These are phyloP conservation scores for Baccha elongata DNA, from an alignment of 2,888 invertebrate species.

Conservation along the genomic window DNA sequence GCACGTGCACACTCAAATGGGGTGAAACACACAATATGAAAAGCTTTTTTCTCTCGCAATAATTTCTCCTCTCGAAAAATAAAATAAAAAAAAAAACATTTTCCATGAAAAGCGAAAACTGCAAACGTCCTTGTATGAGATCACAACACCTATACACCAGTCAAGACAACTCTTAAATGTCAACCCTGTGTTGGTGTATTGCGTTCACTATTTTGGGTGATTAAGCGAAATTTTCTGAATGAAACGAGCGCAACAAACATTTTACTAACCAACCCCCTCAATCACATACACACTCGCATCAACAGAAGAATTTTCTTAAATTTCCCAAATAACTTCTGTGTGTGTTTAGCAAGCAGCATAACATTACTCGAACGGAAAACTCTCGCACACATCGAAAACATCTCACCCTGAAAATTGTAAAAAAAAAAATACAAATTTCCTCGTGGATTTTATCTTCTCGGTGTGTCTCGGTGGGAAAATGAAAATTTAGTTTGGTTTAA, in stretches of 20 bases:
- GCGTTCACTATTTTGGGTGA: slow-evolving; percentile 12
- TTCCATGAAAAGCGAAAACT: slow-evolving; percentile 67
- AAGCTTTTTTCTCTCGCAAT: slow-evolving; percentile 49
- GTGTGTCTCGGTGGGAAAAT: slow-evolving; percentile 52
- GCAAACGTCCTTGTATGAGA: slow-evolving; percentile 67
- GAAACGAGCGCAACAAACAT: slow-evolving; percentile 66
- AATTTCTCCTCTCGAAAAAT: slow-evolving; percentile 18
- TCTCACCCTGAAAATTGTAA: slow-evolving; percentile 66
- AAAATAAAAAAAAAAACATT: slow-evolving; percentile 4
- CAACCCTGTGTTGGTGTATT: slow-evolving; percentile 27
- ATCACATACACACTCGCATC: neutral
- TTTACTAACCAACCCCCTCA: slow-evolving; percentile 17
- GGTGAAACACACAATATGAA: slow-evolving; percentile 2
- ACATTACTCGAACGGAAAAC: slow-evolving; percentile 15
- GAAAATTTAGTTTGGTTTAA: slow-evolving; percentile 67
- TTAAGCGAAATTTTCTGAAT: slow-evolving; percentile 64
- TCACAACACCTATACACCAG: slow-evolving; percentile 49
- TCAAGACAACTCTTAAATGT: neutral
- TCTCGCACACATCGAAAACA: slow-evolving; percentile 30
- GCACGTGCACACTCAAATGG: slow-evolving; percentile 52
- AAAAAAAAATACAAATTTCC: slow-evolving; percentile 69
- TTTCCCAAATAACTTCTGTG: slow-evolving; percentile 4
- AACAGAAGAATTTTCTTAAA: neutral
- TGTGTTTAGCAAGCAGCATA: slow-evolving; percentile 14
- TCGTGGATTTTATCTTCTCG: slow-evolving; percentile 56